Evolutionary conservation across 2,113 vertebrate species (phyloP).

Genomic region (Nibea coibor): DNA sequence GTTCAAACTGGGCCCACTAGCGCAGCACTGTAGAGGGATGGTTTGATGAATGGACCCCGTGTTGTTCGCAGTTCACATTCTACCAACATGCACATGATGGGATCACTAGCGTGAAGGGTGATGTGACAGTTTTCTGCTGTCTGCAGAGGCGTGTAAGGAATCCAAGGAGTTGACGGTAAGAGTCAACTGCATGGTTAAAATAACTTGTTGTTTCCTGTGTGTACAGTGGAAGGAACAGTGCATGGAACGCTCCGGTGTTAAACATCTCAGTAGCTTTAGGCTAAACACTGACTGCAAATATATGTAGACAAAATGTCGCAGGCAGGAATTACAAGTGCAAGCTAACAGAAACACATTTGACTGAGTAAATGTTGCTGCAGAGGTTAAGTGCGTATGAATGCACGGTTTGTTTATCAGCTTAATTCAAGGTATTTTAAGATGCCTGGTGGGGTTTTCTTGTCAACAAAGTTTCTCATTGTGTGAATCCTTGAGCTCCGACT

Average conservation of each 20-base stretch:
- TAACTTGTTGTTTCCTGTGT: too few species aligned
- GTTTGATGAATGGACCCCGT: neutral
- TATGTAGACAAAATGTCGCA: neutral
- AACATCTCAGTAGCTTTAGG: too few species aligned
- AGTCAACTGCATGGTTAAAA: too few species aligned
- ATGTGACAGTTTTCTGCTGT: neutral
- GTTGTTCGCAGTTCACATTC: neutral
- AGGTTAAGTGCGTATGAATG: neutral
- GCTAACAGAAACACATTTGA: too few species aligned
- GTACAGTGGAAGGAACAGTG: too few species aligned
- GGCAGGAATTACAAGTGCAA: too few species aligned
- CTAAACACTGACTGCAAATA: neutral
- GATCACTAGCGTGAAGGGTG: neutral
- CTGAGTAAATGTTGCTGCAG: too few species aligned
- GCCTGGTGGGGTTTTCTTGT: neutral
- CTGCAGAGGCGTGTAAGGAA: neutral
- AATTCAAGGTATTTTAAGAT: neutral
- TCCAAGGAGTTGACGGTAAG: neutral
- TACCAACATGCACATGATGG: neutral
- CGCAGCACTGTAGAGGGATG: neutral
- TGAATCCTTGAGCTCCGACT: neutral
- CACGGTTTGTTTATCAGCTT: constrained; percentile 2
- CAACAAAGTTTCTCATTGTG: neutral
- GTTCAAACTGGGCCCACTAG: neutral
- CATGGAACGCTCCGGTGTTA: too few species aligned